Conservation (phyloP, 1,140 invertebrate genomes). For the Olivierus martensii region DNA sequence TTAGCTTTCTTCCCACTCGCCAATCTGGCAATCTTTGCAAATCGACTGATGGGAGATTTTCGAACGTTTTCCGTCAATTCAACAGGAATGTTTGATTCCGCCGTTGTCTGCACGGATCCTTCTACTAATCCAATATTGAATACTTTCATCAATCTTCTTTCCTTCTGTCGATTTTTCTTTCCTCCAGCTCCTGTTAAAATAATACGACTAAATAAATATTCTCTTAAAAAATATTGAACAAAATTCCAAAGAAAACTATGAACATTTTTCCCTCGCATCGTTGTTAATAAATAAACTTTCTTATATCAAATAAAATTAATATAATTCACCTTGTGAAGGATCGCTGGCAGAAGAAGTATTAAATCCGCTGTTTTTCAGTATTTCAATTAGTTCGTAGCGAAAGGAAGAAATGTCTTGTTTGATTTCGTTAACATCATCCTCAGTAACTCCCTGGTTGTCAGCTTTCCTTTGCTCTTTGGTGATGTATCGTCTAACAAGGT, state of each 20-base stretch:
- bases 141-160: constrained; percentile 81
- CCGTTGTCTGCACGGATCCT: constrained; percentile 16
- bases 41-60: constrained; percentile 7
- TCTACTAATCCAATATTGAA: constrained; percentile 47
- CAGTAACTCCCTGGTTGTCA: constrained; percentile 86
- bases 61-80: constrained; percentile 1
- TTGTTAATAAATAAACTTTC: neutral
- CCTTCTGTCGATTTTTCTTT: constrained; percentile 84
- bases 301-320: neutral
- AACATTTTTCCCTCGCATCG: too few species aligned
- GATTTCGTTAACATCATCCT: constrained; percentile 97
- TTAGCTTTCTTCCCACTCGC: constrained; percentile 13
- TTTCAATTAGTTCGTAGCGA: constrained; percentile 87
- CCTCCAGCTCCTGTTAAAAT: constrained; percentile 32
- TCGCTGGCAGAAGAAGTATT: constrained; percentile 24
- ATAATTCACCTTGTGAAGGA: constrained; percentile 7
- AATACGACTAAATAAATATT: too few species aligned
- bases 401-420: constrained; percentile 96
- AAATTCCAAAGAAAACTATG: too few species aligned
- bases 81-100: constrained; percentile 14
- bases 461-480: constrained; percentile 88
- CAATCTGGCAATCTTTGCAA: constrained; percentile 13
- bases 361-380: constrained; percentile 69
- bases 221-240: too few species aligned
- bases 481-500: constrained; percentile 86